These are phyloP conservation scores for Drosophila teissieri DNA, from an alignment of 1,140 invertebrate genomes.

Conservation along the genomic window DNA sequence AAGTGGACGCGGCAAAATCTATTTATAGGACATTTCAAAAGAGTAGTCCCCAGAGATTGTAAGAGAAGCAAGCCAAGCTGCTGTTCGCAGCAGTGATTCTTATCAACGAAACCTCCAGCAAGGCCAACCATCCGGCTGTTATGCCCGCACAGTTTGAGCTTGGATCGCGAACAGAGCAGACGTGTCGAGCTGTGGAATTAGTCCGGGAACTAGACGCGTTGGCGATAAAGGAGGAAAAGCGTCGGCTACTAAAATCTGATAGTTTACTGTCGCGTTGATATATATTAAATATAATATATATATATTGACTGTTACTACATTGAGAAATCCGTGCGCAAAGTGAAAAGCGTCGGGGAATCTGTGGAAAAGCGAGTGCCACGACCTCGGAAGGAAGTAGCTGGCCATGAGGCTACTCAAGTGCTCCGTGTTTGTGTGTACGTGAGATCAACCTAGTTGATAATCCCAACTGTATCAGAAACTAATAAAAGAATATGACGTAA, in stretches of 20 bases:
- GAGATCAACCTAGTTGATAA: conserved; percentile 74
- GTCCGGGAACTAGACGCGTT: conserved; percentile 11
- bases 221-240: conserved; percentile 51
- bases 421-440: conserved; percentile 80
- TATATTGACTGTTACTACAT: conserved; percentile 10
- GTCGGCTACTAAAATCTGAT: conserved; percentile 51
- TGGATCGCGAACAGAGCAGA: conserved; percentile 52
- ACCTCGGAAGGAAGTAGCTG: conserved; percentile 42
- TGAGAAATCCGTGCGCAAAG: conserved; percentile 1
- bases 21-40: conserved; percentile 13
- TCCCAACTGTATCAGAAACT: conserved; percentile 67
- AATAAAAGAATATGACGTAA: conserved; percentile 76
- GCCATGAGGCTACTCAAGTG: conserved; percentile 78
- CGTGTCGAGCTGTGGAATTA: conserved; percentile 30
- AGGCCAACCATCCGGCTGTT: conserved; percentile 55
- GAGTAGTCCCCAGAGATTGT: conserved; percentile 7
- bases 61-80: conserved; percentile 16
- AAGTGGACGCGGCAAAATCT: not conserved
- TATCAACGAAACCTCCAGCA: conserved; percentile 69
- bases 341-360: conserved; percentile 29
- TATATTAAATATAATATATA: conserved; percentile 20
- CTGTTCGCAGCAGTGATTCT: conserved; percentile 51
- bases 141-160: conserved; percentile 58
- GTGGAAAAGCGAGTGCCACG: conserved; percentile 32
- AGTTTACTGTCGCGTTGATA: conserved; percentile 13